phyloP scores from a whole-genome alignment of 2,797 vertebrate genomes.

The Vespertilio murinus region DNA sequence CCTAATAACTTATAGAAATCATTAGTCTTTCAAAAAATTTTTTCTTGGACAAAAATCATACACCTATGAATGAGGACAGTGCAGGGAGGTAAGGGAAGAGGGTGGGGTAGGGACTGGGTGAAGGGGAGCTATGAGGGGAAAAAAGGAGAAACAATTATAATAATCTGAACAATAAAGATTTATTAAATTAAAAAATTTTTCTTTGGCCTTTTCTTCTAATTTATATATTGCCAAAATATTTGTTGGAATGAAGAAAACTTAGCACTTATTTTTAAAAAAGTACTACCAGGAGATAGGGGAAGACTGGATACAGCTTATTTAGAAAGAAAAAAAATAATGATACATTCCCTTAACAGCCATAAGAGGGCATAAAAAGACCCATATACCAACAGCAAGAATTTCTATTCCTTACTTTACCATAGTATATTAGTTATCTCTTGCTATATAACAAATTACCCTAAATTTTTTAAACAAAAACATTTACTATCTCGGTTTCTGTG shows the following conservation, averaged over 20 bases:
- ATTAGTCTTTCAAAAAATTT: not conserved
- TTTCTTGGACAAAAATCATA: too few relatives aligned
- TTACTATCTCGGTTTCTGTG: not conserved
- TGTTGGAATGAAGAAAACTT: not conserved
- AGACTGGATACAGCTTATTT: not conserved
- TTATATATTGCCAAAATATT: constrained; percentile 1
- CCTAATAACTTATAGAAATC: not conserved
- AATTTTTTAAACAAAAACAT: not conserved
- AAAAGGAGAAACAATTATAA: too few relatives aligned
- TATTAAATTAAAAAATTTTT: too few relatives aligned
- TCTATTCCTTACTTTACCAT: not conserved
- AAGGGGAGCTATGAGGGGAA: too few relatives aligned
- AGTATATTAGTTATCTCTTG: not conserved
- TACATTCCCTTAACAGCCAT: not conserved
- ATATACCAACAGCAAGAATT: not conserved
- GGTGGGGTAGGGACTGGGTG: too few relatives aligned
- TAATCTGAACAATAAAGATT: too few relatives aligned
- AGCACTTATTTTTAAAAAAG: not conserved
- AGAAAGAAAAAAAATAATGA: not conserved
- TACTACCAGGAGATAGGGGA: not conserved
- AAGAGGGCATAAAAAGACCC: not conserved
- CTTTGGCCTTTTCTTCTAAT: not conserved
- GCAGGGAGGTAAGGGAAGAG: too few relatives aligned
- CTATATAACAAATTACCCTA: not conserved
- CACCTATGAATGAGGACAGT: too few relatives aligned